Evolutionary conservation across 2,113 vertebrate genomes (phyloP), one percentile per base, ranked within the genome.

Genomic region (Callocephalon fimbriatum): DNA sequence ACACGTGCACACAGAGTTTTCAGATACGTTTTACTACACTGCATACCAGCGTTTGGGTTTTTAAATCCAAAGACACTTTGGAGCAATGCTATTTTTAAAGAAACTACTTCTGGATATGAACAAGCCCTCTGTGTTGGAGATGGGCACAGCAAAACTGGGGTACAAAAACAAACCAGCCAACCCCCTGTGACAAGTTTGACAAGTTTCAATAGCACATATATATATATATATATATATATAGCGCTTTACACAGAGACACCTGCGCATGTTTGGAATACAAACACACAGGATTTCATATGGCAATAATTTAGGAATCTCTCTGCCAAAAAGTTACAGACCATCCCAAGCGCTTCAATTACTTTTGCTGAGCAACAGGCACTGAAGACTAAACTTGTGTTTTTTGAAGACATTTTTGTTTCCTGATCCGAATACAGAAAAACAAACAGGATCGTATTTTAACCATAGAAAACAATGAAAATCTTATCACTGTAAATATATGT

Each of bases 371-470:
- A 95, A 86, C 44, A 61, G 29, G 31, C 61, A 53, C 71, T 47
- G n/a, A 92, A 79, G 31, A 32, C 72, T 71, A 72, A 79, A 75
- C 51, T 19, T n/a, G 63, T 19, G 38, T 93, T 92, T 95, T 91
- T 88, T 93, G 67, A 71, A 96, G 87, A 35, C 87, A 71, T 37
- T 66, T 92, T 91, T 95, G 89, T 90, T 97, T 98, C 95, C 95
- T 79, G 92, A 88, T 79, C 82, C 12, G 11, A 97, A 85, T 58
- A n/a, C 72, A 95, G 95, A 96, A 98, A 77, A 98, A 98, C 12
- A 19, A 98, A 97, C 94, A 97, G 88, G 89, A 96, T 94, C 95
- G 95, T 98, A 97, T 96, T 85, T 98, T 98, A 97, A 97, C 91
- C 58, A 65, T 68, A 40, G 73, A 65, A 96, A 62, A 98, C 97